Conservation (phyloP, 2,113 vertebrate species). For the Poeciliopsis retropinna region DNA sequence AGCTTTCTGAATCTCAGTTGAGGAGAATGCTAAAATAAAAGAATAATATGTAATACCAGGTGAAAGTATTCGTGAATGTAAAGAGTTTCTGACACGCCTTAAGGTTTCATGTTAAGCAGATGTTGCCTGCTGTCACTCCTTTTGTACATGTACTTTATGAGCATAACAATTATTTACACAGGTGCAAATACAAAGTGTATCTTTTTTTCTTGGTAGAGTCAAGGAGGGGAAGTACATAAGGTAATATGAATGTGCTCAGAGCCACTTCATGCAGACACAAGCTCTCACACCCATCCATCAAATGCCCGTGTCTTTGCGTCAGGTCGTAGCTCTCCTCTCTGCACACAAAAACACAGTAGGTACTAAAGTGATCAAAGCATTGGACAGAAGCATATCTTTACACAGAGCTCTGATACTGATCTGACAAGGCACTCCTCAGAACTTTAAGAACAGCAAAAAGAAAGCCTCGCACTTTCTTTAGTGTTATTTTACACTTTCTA, state of each 20-base stretch:
- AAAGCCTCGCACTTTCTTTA: too few relatives aligned
- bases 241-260: background rate
- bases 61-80: background rate
- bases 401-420: too few relatives aligned
- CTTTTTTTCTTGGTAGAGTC: background rate
- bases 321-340: too few relatives aligned
- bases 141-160: conserved; percentile 29
- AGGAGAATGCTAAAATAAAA: background rate
- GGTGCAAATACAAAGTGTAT: background rate
- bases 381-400: too few relatives aligned
- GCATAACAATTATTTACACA: conserved; percentile 3
- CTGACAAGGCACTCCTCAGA: too few relatives aligned
- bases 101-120: conserved; percentile 4
- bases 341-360: too few relatives aligned
- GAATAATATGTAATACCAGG: background rate
- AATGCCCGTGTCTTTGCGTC: too few relatives aligned
- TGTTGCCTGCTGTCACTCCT: conserved; percentile 31
- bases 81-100: background rate
- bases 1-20: background rate
- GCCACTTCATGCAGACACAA: too few relatives aligned
- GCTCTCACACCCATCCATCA: too few relatives aligned
- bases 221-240: background rate
- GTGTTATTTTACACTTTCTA: too few relatives aligned
- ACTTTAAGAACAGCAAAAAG: too few relatives aligned
- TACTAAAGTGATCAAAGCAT: too few relatives aligned